Base-by-base conservation (phyloP, 2,888 invertebrate genomes). In the Eulithis testata region DNA sequence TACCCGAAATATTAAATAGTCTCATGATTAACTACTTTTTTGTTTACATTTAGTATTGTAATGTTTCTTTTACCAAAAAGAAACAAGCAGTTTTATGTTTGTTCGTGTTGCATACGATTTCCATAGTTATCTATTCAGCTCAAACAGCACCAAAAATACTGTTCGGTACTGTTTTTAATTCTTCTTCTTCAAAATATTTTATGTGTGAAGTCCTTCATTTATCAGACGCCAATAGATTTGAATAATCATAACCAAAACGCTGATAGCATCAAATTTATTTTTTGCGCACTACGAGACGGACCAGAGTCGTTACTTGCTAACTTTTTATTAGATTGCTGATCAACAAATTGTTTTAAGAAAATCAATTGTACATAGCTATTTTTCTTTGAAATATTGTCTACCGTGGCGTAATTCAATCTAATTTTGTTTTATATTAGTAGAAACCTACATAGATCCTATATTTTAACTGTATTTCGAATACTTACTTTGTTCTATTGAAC, bases 101-200 rank as follows among this genome's bases (percentile, higher is more conserved):
- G 8, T 40, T 40, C 8, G 9, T 2, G 3, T 9, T 9, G 40
- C 8, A 40, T 40, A 40, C 40, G 2, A 40, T 14, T 47, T 47
- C 9, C 9, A 21, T 21, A 12, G 1, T 47, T 21, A n/a, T n/a
- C n/a, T n/a, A 49, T 44, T 44, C 9, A 40, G 8, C 11, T n/a
- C 11, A 11, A 3, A 58, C 45, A 44, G 31, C 11, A 31, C 57
- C 21, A 21, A 1, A 21, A 62, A 58, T 52, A 57, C 45, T 43
- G n/a, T 55, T 37, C 52, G 58, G 43, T 45, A 51, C 11, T 59
- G 31, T 55, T 60, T 37, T 56, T 37, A 60, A 54, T 21, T 82
- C 78, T 74, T 77, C 76, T 75, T 69, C 50, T 72, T 63, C 44
- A 67, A 65, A 70, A 58, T 72, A 70, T 44, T 31, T 43, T 40